A percentile compares a stretch with the other conserved stretches of the same genome.
These are phyloP conservation scores for Hyperoodon ampullatus DNA, from an alignment of 2,113 vertebrate genomes.

Conservation along the genomic window DNA sequence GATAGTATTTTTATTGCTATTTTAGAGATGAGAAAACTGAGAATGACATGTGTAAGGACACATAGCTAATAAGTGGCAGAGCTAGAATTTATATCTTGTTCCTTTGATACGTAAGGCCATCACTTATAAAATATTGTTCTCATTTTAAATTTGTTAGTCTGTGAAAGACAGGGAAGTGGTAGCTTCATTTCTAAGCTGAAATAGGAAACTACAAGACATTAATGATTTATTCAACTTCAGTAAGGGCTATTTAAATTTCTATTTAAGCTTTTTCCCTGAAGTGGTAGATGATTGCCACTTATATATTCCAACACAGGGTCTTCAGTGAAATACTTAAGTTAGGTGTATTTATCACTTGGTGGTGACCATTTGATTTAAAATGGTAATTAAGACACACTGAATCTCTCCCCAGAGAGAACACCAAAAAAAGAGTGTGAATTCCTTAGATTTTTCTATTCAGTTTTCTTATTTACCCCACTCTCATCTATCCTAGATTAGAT, in stretches of 20 bases:
- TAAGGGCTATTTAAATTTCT: conserved; percentile 25
- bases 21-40: not conserved
- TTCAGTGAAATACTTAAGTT: not conserved
- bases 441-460: not conserved
- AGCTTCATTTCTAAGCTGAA: conserved; percentile 25
- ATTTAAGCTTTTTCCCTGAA: not conserved
- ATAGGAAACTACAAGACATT: not conserved
- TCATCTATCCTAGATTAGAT: not conserved
- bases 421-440: too few relatives aligned
- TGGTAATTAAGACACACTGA: not conserved
- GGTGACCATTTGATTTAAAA: conserved; percentile 17
- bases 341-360: not conserved
- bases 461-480: not conserved
- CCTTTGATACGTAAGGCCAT: not conserved
- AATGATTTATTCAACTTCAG: not conserved
- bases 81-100: conserved; percentile 14
- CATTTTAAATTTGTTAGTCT: conserved; percentile 36
- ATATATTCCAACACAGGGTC: not conserved
- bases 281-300: conserved; percentile 3
- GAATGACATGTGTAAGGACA: not conserved
- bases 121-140: not conserved
- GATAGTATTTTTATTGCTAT: not conserved
- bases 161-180: not conserved
- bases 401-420: not conserved
- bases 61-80: not conserved